Evolutionary conservation across 1,140 invertebrate species (phyloP), one percentile per base, ranked within the genome.

Genomic region (Drosophila biarmipes): DNA sequence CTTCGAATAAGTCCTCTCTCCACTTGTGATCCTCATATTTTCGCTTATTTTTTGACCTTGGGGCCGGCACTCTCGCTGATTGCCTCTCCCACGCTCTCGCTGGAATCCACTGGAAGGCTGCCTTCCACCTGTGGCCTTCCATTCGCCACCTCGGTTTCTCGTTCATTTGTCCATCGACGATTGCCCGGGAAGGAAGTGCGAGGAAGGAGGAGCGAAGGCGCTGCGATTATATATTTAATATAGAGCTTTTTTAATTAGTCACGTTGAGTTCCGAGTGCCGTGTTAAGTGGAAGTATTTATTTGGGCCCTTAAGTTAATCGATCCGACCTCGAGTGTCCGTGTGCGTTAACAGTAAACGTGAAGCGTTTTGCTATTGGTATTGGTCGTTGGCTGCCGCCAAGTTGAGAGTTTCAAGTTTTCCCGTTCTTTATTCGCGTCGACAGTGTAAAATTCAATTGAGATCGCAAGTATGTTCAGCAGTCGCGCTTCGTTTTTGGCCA

Each of bases 221-320:
- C 74, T 86, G 82, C 69, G 75, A 48, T 80, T 85, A 76, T 76
- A 76, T 76, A 59, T 55, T 57, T 42, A 54, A 66, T 74, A 75
- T 75, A 74, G 58, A 75, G 38, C 31, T 69, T 59, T 86, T 87
- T 87, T 78, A 87, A 86, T 78, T 87, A 89, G 79, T 87, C 71
- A 75, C 59, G 59, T 74, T 75, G 38, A 75, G 61, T 64, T 64
- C 21, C 17, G 38, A 75, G 61, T 64, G 35, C 52, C 73, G 82
- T 86, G 82, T 86, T 86, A 64, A 55, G 80, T 86, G 78, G 82
- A 81, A 80, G 58, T 64, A 64, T 73, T 76, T 80, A 80, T 78
- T 75, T 73, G 49, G 71, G 51, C 69, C 48, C 67, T 61, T 80
- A 68, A 62, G 59, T 68, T 51, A 37, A 42, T 62, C 74, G 57